Base-by-base conservation (phyloP, 1,140 invertebrate species). In the Drosophila erecta region DNA sequence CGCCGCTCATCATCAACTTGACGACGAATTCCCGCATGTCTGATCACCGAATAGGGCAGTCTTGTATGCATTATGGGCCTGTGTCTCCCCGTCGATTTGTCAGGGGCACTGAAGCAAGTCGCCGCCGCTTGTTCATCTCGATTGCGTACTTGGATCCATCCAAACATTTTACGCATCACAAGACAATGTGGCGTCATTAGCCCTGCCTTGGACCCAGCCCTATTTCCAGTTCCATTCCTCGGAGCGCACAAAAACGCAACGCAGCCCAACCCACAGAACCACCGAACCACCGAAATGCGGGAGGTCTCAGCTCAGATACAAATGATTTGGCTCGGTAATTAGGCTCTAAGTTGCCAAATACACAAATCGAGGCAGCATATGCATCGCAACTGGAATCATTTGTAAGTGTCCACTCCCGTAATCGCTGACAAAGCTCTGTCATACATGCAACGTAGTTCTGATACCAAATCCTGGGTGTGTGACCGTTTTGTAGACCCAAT, bases 141-240 rank as follows among this genome's bases (percentile, higher is more conserved):
- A 53, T 50, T 38, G 35, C 40, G 37, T 62, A 33, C 30, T 24
- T 53, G 47, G 41, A 33, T 57, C 37, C 54, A 43, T 66, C 47
- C 65, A 65, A 71, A 64, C 59, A 79, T 87, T 87, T 83, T 74
- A 87, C 79, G 84, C 84, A 80, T 87, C 84, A 76, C 79, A 89
- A 84, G 73, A 87, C 72, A 89, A 87, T 87, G 64, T 64, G 71
- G 47, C 65, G 84, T 89, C 79, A 87, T 89, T 87, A 87, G 84
- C 62, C 46, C 59, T 62, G 37, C 37, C 37, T 14, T 38, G 50
- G 30, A 55, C 30, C 11, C 35, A 41, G 27, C 65, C 65, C 67
- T 15, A 53, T 46, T 53, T 54, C 46, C 22, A 15, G 6, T 27
- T 15, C n/a, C 33, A 58, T 22, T 41, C 40, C n/a, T 37, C 22